Percentiles rank a stretch among this genome's conserved stretches.
Conservation (phyloP, 2,113 vertebrate species). For the Egretta garzetta region DNA sequence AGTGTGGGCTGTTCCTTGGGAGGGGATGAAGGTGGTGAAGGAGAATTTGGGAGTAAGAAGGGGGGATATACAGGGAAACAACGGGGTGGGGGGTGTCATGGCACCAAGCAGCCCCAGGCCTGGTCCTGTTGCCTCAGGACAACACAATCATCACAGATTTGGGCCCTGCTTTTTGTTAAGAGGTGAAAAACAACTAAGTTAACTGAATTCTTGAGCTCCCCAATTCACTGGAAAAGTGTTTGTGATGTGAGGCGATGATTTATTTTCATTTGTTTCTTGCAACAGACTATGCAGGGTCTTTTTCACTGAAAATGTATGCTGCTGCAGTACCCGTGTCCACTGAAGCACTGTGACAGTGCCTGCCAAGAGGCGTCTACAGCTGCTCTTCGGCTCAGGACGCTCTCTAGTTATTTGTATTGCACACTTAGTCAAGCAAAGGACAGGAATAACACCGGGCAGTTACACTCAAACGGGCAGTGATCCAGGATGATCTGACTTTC, state of each 20-base stretch:
- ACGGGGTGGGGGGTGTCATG: not conserved
- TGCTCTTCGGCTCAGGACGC: no score
- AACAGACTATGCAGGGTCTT: accelerated
- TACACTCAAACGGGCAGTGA: not conserved
- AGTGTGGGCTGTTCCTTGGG: not conserved
- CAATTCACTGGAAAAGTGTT: not conserved
- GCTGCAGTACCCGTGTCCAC: accelerated
- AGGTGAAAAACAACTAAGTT: not conserved
- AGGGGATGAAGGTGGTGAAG: not conserved
- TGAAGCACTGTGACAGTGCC: accelerated
- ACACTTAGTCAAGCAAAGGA: not conserved
- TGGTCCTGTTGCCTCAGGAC: not conserved
- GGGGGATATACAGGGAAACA: not conserved
- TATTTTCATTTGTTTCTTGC: not conserved
- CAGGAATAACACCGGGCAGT: accelerated
- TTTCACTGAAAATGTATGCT: not conserved
- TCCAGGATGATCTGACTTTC: accelerated
- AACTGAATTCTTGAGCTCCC: not conserved
- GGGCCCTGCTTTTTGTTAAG: not conserved
- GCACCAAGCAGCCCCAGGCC: not conserved
- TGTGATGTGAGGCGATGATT: not conserved
- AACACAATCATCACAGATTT: accelerated
- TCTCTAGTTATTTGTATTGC: accelerated
- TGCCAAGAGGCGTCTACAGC: accelerated
- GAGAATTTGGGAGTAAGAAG: not conserved